Percentiles rank a stretch among this genome's conserved stretches.
Conservation (phyloP, 2,797 vertebrate genomes). For the Phylloscopus collybita region DNA sequence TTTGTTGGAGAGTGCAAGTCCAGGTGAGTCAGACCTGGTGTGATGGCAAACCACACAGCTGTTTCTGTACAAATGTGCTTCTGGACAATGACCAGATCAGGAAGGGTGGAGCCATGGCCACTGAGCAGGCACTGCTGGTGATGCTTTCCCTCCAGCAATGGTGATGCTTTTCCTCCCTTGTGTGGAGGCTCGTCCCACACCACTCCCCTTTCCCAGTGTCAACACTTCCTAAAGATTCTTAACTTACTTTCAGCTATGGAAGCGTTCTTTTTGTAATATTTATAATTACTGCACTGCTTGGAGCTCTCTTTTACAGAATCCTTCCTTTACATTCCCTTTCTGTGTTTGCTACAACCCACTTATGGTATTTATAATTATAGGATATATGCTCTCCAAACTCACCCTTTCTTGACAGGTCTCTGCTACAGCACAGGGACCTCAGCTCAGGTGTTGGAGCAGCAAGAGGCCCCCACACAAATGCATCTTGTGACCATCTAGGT, state of each 20-base stretch:
- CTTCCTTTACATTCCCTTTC: background rate
- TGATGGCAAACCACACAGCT: background rate
- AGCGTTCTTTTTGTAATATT: background rate
- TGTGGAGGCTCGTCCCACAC: rapidly evolving
- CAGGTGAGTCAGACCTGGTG: background rate
- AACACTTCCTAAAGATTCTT: background rate
- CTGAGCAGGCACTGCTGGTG: background rate
- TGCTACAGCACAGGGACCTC: background rate
- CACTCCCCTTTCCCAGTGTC: background rate
- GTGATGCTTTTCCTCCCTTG: background rate
- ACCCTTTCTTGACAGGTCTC: background rate
- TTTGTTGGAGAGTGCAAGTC: background rate
- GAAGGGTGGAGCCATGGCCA: background rate
- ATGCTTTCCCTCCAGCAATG: background rate
- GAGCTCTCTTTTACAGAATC: background rate
- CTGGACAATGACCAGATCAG: background rate
- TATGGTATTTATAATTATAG: background rate
- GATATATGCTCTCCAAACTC: background rate
- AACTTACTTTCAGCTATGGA: background rate
- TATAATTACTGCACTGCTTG: background rate
- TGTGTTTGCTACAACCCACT: background rate
- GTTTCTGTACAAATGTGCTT: background rate
- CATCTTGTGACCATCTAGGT: background rate
- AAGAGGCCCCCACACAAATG: background rate
- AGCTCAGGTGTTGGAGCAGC: background rate